phyloP scores from a whole-genome alignment of 2,888 invertebrate species.

The Allolobophora icterica region DNA sequence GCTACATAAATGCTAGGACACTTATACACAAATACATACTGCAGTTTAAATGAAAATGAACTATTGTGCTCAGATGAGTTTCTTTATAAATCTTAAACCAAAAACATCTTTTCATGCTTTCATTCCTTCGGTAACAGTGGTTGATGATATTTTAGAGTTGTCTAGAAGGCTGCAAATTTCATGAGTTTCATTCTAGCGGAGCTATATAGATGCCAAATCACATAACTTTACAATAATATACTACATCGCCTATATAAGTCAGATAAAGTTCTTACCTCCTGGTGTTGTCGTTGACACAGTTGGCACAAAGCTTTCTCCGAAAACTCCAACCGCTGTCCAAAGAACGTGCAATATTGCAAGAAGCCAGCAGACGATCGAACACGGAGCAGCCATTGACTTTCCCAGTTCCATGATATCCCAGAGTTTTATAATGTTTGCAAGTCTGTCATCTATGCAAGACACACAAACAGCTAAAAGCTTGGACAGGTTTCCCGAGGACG shows the following conservation, averaged over 20 bases:
- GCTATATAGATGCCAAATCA: background rate
- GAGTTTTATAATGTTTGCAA: background rate
- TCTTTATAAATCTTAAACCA: background rate
- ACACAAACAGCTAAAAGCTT: background rate
- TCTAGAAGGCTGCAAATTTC: background rate
- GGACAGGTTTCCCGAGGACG: background rate
- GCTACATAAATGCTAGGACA: background rate
- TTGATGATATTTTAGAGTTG: too few relatives aligned
- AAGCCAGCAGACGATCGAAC: constrained; percentile 7
- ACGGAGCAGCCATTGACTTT: background rate
- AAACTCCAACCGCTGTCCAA: background rate
- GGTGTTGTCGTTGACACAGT: background rate
- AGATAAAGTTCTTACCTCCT: constrained; percentile 6
- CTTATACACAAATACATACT: background rate
- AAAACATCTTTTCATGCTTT: background rate
- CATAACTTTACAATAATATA: background rate
- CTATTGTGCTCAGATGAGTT: background rate
- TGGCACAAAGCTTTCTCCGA: background rate
- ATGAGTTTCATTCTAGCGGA: background rate
- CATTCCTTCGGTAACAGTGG: background rate
- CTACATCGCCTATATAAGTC: background rate
- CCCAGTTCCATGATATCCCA: background rate
- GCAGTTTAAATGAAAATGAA: background rate
- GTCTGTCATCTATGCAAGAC: background rate
- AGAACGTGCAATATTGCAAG: background rate